Evolutionary conservation across 2,113 vertebrate species (phyloP), one percentile per base, ranked within the genome.

Genomic region (Nesospiza acunhae): DNA sequence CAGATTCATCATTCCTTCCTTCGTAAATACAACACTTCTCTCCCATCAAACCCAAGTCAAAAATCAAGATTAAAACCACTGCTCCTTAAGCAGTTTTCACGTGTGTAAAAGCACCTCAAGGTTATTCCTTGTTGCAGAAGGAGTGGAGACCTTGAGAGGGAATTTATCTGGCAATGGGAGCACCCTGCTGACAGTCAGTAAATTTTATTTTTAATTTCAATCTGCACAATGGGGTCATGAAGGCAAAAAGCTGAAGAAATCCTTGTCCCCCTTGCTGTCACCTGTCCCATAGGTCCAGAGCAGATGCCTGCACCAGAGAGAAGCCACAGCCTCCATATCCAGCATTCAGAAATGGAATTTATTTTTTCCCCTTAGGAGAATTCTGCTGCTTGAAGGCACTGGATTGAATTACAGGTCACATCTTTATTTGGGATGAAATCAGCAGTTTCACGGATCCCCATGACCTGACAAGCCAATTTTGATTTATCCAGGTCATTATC

Each of bases 1-100:
- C 17, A 12, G 28, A 53, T 53, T 7, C 28, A 30, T 12, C 52
- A 53, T 53, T 53, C 52, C 52, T 53, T 8, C 52, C 11, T 5
- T 53, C 4, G 2, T 30, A 53, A 28, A 28, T 52, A 52, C 15
- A 53, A 53, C 30, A 30, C 8, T 75, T 60, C 8, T 21, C 7
- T 12, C 6, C 3, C 7, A 81, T 33, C 16, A 28, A 60, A 23
- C 30, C 9, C 42, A 27, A 74, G 27, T 27, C 26, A 37, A 78
- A 75, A 84, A 49, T 17, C 41, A 58, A 30, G 8, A 33, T 15
- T 62, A 22, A 91, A 93, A n/a, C 0, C 35, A 3, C 4, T 1
- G 10, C 16, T 28, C 15, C n/a, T 52, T 49, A 18, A 44, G 4
- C 11, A 3, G 26, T 26, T 15, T 7, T 26, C 60, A 11, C 0